Conservation (phyloP, 2,888 invertebrate genomes). For the Tupiocoris notatus region DNA sequence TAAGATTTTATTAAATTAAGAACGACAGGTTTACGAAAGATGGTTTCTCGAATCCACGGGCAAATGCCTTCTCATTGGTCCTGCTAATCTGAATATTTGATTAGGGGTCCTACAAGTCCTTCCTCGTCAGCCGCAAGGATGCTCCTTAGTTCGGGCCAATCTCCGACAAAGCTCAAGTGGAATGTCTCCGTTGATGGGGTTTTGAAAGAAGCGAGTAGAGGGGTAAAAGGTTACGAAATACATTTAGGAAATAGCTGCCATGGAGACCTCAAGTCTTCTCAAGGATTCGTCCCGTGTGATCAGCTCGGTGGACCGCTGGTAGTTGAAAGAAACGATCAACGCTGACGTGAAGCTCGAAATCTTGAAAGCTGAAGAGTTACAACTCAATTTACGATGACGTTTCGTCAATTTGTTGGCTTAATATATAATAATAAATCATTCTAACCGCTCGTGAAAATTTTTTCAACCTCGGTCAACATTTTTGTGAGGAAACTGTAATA, state of each 20-base stretch:
- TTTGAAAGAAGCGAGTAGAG: neutral
- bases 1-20: constrained; percentile 22
- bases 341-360: too few relatives aligned
- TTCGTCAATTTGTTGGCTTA: too few relatives aligned
- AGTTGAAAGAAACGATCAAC: too few relatives aligned
- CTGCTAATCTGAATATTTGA: constrained; percentile 28
- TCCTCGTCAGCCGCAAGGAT: too few relatives aligned
- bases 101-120: neutral
- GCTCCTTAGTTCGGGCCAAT: neutral
- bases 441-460: too few relatives aligned
- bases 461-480: too few relatives aligned
- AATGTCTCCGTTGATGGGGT: constrained; percentile 14
- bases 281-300: neutral
- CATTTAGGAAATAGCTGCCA: neutral
- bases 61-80: constrained; percentile 15
- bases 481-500: too few relatives aligned
- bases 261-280: constrained; percentile 3
- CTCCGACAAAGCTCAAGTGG: constrained; percentile 10
- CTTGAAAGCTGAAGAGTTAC: too few relatives aligned
- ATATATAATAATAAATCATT: too few relatives aligned
- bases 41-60: neutral
- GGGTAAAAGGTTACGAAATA: constrained; percentile 7
- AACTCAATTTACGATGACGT: too few relatives aligned
- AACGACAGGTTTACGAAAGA: neutral
- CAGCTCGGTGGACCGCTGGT: too few relatives aligned